Evolutionary conservation across 2,113 vertebrate species (phyloP).

Genomic region (Corapipo altera): DNA sequence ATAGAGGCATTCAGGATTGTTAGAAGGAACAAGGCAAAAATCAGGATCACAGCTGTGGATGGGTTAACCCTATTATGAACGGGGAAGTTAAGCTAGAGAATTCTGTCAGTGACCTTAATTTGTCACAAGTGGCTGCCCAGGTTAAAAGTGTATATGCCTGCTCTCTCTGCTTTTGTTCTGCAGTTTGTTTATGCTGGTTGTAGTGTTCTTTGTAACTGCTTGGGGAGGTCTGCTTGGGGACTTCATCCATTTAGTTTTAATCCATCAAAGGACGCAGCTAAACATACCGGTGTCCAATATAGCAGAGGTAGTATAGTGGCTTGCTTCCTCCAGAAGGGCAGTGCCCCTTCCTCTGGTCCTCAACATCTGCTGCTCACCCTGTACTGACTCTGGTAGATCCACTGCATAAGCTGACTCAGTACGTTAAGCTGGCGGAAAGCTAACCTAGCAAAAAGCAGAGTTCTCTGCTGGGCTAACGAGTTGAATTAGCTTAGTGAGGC

Average conservation of each 20-base stretch:
- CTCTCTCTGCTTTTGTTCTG: neutral
- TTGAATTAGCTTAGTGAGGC: neutral
- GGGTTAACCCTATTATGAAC: neutral
- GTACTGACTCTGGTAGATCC: neutral
- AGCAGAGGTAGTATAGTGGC: neutral
- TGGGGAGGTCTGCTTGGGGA: neutral
- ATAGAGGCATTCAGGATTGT: neutral
- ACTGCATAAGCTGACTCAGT: neutral
- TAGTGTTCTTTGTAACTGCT: neutral
- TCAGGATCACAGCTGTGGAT: neutral
- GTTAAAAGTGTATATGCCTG: neutral
- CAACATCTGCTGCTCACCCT: neutral
- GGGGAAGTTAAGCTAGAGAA: neutral
- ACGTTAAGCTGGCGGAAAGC: neutral
- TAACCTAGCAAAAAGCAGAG: constrained; percentile 8
- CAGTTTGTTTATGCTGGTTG: neutral
- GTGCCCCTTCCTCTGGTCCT: neutral
- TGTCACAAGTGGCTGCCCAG: neutral
- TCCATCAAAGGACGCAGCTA: neutral
- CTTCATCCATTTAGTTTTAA: neutral
- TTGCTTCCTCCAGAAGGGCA: neutral
- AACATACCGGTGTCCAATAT: neutral
- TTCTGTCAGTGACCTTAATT: neutral
- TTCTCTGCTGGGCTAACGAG: constrained; percentile 22
- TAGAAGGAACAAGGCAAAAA: neutral